phyloP scores from a whole-genome alignment of 2,113 vertebrate genomes.

The Sus scrofa region T2T-Sscrofa CM000816.6:74069001-74069500 shows the following conservation, averaged over 20 bases:
- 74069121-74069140: too few relatives aligned
- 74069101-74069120: too few relatives aligned
- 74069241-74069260: conserved; percentile 54
- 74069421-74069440: conserved; percentile 30
- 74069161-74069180: too few relatives aligned
- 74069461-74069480: conserved; percentile 6
- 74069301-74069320: background rate
- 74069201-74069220: too few relatives aligned
- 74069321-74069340: background rate
- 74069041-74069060: too few relatives aligned
- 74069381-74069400: background rate
- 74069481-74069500: conserved; percentile 14
- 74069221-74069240: conserved; percentile 56
- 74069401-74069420: background rate
- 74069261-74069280: conserved; percentile 34
- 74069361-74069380: conserved; percentile 32
- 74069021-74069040: too few relatives aligned
- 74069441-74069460: background rate
- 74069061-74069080: too few relatives aligned
- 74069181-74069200: too few relatives aligned
- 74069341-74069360: background rate
- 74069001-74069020: too few relatives aligned
- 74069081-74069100: too few relatives aligned
- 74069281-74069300: conserved; percentile 53
- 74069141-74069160: too few relatives aligned